phyloP scores from a whole-genome alignment of 2,797 vertebrate species.

The Gymnoscopelus microlampas region DNA sequence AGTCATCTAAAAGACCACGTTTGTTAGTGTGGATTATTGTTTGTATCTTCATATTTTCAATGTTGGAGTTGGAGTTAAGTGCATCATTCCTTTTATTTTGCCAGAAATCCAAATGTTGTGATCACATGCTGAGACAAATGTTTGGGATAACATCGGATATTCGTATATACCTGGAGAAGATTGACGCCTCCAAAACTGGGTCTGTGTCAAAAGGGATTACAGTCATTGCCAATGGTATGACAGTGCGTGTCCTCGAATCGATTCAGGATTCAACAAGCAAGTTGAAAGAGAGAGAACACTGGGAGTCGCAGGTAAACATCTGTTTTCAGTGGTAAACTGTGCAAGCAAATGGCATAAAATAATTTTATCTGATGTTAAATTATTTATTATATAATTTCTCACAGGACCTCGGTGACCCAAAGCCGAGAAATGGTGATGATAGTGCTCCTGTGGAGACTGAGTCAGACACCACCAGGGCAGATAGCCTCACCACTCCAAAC shows the following conservation, averaged over 20 bases:
- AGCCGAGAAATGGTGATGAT: background rate
- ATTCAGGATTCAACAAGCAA: constrained; percentile 42
- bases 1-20: no score
- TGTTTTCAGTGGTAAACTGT: background rate
- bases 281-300: constrained; percentile 44
- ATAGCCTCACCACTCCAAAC: background rate
- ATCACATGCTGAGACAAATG: constrained; percentile 58
- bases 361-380: background rate
- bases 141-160: constrained; percentile 75
- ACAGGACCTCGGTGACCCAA: background rate
- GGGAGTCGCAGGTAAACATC: constrained; percentile 49
- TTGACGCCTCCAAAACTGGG: constrained; percentile 28
- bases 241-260: constrained; percentile 49
- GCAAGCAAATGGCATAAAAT: background rate
- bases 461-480: constrained; percentile 11
- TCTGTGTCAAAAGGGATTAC: constrained; percentile 1
- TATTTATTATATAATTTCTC: background rate
- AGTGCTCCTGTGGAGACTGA: background rate
- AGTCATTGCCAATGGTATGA: constrained; percentile 38
- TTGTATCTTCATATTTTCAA: background rate
- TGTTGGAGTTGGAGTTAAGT: background rate
- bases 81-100: background rate
- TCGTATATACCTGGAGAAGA: constrained; percentile 62
- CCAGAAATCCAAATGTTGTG: constrained; percentile 28
- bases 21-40: background rate